phyloP scores from a whole-genome alignment of 2,113 vertebrate genomes.

The Mola mola region DNA sequence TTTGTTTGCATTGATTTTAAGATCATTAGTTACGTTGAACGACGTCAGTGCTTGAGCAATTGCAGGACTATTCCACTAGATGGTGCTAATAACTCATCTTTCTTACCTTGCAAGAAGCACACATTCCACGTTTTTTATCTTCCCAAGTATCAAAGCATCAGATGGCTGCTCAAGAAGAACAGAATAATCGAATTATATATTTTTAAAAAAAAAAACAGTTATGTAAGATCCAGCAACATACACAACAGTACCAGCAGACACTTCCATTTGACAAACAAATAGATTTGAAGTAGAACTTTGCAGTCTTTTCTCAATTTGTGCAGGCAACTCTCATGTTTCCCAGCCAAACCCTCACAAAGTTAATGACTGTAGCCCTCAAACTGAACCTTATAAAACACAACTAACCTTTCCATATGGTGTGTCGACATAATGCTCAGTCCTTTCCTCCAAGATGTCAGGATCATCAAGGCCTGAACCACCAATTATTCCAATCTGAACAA shows the following conservation, averaged over 20 bases:
- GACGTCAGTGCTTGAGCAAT: neutral
- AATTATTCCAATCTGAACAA: slow-evolving; percentile 92
- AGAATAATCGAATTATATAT: neutral
- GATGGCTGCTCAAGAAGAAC: slow-evolving; percentile 85
- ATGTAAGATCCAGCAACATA: no score
- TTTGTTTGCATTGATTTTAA: neutral
- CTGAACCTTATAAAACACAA: slow-evolving; percentile 1
- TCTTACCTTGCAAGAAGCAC: slow-evolving; percentile 93
- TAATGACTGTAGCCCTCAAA: neutral
- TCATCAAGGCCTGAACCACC: slow-evolving; percentile 96
- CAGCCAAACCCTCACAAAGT: no score
- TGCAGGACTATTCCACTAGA: slow-evolving; percentile 54
- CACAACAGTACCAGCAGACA: neutral
- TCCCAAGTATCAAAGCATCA: slow-evolving; percentile 93
- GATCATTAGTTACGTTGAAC: neutral
- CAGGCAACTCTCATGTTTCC: no score
- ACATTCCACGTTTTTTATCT: slow-evolving; percentile 96
- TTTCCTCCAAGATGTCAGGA: slow-evolving; percentile 94
- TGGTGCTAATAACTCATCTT: slow-evolving; percentile 28
- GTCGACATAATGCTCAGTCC: slow-evolving; percentile 92
- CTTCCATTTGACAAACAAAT: no score
- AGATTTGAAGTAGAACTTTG: no score
- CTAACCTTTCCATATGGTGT: slow-evolving; percentile 96
- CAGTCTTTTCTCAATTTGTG: no score
- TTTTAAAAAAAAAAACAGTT: no score